Conservation (phyloP, 30 jellyfish, hydroid and myxozoan genomes). For the Hydra vulgaris region DNA sequence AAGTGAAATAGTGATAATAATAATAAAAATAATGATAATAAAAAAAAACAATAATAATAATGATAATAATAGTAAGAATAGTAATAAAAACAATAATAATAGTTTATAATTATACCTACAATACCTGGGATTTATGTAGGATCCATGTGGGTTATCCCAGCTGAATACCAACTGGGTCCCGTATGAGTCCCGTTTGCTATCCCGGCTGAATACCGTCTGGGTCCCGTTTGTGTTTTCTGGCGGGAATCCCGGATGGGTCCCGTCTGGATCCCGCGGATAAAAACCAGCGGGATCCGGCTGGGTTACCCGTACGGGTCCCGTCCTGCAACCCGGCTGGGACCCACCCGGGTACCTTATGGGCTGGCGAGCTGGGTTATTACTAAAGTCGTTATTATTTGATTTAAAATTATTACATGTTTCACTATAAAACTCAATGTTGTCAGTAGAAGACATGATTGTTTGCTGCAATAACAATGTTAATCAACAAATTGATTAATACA, state of each 20-base stretch:
- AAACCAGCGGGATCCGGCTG: neutral
- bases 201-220: neutral
- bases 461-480: too few species aligned
- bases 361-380: neutral
- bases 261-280: neutral
- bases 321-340: neutral
- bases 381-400: too few species aligned
- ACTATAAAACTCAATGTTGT: too few species aligned
- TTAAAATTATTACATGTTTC: too few species aligned
- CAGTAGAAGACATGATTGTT: too few species aligned
- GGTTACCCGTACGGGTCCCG: neutral
- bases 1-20: neutral
- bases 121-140: neutral
- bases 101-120: neutral
- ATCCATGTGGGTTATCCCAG: neutral
- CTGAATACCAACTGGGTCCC: neutral
- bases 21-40: too few species aligned
- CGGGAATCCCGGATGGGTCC: too few species aligned
- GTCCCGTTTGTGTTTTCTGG: neutral
- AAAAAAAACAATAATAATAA: too few species aligned
- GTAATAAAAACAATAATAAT: neutral
- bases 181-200: neutral
- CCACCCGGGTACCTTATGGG: neutral
- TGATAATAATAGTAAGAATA: too few species aligned
- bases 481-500: too few species aligned